Percentiles rank a stretch among this genome's conserved stretches.
Evolutionary conservation across 2,888 invertebrate species (phyloP).

Genomic region (Litoditis marina): DNA sequence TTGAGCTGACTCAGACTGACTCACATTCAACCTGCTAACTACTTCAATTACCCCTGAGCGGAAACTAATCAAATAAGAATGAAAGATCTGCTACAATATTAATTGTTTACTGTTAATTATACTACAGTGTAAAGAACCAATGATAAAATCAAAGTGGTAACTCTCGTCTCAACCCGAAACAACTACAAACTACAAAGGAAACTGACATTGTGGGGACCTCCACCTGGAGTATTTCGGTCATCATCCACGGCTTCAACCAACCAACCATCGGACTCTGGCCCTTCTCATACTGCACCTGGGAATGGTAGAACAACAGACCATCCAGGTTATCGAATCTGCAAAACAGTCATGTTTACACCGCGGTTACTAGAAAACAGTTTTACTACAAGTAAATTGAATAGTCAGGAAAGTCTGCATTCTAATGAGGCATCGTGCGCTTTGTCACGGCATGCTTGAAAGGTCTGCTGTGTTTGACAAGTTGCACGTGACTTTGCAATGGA

Average conservation of each 20-base stretch:
- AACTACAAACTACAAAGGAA: background rate
- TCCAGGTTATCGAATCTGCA: constrained; percentile 69
- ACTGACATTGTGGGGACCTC: constrained; percentile 24
- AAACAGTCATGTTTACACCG: no score
- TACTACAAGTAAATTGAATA: no score
- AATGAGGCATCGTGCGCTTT: no score
- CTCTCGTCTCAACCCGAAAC: background rate
- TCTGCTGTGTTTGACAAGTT: no score
- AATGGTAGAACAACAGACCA: constrained; percentile 87
- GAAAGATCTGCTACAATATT: background rate
- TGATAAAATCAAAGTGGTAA: background rate
- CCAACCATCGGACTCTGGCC: constrained; percentile 83
- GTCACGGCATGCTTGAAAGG: no score
- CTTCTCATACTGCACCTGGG: constrained; percentile 72
- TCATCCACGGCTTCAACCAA: constrained; percentile 74
- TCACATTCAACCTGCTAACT: no score
- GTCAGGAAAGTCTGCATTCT: no score
- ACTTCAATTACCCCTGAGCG: no score
- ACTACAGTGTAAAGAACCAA: background rate
- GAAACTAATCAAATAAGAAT: no score
- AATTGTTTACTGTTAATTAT: background rate
- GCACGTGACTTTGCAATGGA: no score
- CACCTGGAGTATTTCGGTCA: constrained; percentile 54
- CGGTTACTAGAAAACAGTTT: no score
- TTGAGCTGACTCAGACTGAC: no score